Percentiles rank a stretch among this genome's conserved stretches.
Evolutionary conservation across 2,113 vertebrate genomes (phyloP).

Genomic region (Xerus inauris): DNA sequence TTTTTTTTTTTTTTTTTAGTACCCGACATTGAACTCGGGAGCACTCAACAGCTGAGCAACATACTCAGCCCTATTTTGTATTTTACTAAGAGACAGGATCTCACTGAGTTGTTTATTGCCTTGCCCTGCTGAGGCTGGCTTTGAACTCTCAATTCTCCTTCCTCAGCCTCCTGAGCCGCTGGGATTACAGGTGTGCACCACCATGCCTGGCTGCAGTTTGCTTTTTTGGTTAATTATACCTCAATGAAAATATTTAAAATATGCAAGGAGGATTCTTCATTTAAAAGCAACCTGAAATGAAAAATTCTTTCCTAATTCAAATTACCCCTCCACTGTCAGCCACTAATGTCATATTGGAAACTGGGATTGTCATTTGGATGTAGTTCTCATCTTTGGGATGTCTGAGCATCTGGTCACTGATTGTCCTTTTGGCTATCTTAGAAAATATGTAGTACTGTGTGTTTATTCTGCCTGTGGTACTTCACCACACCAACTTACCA

Average conservation of each 20-base stretch:
- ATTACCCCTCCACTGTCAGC: not conserved
- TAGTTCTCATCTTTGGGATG: not conserved
- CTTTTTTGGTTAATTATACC: not conserved
- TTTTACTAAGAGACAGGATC: too few species aligned
- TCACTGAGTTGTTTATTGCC: too few species aligned
- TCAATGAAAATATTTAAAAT: not conserved
- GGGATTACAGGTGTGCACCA: too few species aligned
- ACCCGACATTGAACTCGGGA: too few species aligned
- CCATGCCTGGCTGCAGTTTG: too few species aligned
- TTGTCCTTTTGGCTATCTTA: not conserved
- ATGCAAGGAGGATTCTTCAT: not conserved
- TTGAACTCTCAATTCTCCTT: too few species aligned
- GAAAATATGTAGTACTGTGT: not conserved
- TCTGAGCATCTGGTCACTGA: not conserved
- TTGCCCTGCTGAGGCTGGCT: too few species aligned
- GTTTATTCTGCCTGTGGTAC: not conserved
- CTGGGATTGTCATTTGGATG: not conserved
- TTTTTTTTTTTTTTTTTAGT: too few species aligned
- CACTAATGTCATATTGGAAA: not conserved
- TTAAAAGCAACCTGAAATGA: not conserved
- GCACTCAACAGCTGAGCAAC: too few species aligned
- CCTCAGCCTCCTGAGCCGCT: too few species aligned
- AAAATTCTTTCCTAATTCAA: not conserved
- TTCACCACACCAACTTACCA: not conserved
- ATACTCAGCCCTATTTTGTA: too few species aligned